Conservation (phyloP, 2,113 vertebrate genomes). For the Oostethus manadensis region DNA sequence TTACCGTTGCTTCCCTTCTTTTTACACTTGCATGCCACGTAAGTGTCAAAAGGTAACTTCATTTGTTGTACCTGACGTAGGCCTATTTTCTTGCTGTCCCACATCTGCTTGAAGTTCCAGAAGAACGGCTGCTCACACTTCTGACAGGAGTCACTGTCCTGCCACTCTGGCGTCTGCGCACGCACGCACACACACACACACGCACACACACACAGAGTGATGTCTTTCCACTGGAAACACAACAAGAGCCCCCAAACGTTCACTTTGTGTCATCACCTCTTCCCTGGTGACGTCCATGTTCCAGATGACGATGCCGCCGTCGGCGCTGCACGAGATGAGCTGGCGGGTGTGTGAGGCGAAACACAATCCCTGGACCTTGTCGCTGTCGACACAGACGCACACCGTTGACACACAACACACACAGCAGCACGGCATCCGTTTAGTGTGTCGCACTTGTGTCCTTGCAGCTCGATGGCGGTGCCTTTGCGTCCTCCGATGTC, state of each 20-base stretch:
- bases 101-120: slow-evolving; percentile 99
- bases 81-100: slow-evolving; percentile 98
- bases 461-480: slow-evolving; percentile 95
- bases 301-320: slow-evolving; percentile 94
- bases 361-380: slow-evolving; percentile 91
- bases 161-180: slow-evolving; percentile 91
- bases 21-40: no score
- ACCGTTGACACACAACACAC: not conserved
- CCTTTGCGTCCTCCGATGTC: slow-evolving; percentile 97
- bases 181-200: not conserved
- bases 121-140: slow-evolving; percentile 98
- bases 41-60: no score
- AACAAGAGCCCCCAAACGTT: not conserved
- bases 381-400: slow-evolving; percentile 67
- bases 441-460: slow-evolving; percentile 82
- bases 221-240: no score
- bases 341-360: slow-evolving; percentile 92
- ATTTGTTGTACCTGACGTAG: slow-evolving; percentile 90
- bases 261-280: slow-evolving; percentile 76
- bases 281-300: slow-evolving; percentile 98
- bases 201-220: no score
- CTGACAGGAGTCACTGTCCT: slow-evolving; percentile 98
- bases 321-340: slow-evolving; percentile 92
- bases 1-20: no score
- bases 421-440: not conserved